Percentiles rank a stretch among this genome's conserved stretches.
Conservation (phyloP, 1,140 invertebrate species). For the Aleiodes sp. region DNA sequence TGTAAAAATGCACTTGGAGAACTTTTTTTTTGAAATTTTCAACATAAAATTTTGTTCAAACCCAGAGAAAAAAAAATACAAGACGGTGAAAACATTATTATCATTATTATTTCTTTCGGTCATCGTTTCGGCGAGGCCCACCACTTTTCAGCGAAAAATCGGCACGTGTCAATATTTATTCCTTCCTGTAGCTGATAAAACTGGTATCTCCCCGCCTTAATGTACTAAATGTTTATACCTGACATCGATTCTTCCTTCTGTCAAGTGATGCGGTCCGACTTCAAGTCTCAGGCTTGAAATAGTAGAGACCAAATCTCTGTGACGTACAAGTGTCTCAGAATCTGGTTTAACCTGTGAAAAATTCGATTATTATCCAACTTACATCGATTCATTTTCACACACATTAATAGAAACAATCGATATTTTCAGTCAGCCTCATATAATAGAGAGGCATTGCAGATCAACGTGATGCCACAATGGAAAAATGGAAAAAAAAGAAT, state of each 20-base stretch:
- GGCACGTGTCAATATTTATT: too few species aligned
- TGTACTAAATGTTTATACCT: conserved; percentile 45
- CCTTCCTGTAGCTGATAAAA: not conserved
- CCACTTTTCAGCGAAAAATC: too few species aligned
- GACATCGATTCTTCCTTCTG: conserved; percentile 58
- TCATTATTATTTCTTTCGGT: too few species aligned
- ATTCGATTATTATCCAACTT: too few species aligned
- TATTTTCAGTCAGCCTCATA: not conserved
- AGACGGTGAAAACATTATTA: too few species aligned
- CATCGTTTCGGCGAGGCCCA: too few species aligned
- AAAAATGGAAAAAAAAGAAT: not conserved
- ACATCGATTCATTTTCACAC: too few species aligned
- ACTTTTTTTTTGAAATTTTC: too few species aligned
- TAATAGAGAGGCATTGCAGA: not conserved
- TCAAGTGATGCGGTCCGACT: conserved; percentile 58
- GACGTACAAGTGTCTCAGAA: conserved; percentile 47
- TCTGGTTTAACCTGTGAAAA: conserved; percentile 56
- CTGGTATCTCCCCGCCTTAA: not conserved
- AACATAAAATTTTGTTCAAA: too few species aligned
- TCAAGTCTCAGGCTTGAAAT: conserved; percentile 59
- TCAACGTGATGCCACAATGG: not conserved
- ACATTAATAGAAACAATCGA: not conserved
- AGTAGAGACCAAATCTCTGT: conserved; percentile 53
- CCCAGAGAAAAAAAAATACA: too few species aligned
- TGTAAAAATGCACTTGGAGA: too few species aligned